Conservation (phyloP, 2,888 invertebrate genomes). For the Pyrocoelia pectoralis region DNA sequence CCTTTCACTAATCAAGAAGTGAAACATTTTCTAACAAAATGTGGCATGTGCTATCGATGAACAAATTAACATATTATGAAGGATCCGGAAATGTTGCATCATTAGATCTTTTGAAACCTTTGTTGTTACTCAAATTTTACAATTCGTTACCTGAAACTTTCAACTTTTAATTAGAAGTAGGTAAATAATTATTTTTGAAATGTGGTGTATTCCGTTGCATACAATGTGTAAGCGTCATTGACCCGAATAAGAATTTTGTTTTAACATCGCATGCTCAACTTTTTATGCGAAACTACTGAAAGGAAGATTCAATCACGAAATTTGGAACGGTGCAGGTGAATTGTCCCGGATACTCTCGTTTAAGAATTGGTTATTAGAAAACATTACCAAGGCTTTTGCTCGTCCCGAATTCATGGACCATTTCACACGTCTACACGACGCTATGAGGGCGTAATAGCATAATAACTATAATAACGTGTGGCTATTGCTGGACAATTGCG, state of each 20-base stretch:
- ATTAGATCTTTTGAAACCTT: neutral
- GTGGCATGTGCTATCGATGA: too few species aligned
- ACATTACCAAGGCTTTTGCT: constrained; percentile 51
- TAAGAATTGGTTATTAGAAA: constrained; percentile 2
- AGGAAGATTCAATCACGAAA: neutral
- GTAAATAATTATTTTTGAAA: too few species aligned
- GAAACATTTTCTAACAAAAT: too few species aligned
- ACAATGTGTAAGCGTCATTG: neutral
- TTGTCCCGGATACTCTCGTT: constrained; percentile 4
- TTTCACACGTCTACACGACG: constrained; percentile 59
- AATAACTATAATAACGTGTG: constrained; percentile 59
- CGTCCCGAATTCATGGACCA: constrained; percentile 57
- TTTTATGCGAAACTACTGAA: neutral
- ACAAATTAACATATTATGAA: too few species aligned
- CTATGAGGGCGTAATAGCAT: constrained; percentile 61
- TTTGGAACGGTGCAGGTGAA: neutral
- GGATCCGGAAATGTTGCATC: neutral
- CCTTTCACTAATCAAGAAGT: too few species aligned
- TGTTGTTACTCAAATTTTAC: neutral
- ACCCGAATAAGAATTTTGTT: neutral
- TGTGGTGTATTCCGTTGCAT: too few species aligned
- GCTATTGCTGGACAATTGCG: constrained; percentile 60
- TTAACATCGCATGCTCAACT: neutral
- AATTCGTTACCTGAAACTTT: neutral
- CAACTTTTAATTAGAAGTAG: neutral